Percentiles rank a stretch among this genome's conserved stretches.
Evolutionary conservation across 1,140 invertebrate species (phyloP).

Genomic region (Hylaeus anthracinus): DNA sequence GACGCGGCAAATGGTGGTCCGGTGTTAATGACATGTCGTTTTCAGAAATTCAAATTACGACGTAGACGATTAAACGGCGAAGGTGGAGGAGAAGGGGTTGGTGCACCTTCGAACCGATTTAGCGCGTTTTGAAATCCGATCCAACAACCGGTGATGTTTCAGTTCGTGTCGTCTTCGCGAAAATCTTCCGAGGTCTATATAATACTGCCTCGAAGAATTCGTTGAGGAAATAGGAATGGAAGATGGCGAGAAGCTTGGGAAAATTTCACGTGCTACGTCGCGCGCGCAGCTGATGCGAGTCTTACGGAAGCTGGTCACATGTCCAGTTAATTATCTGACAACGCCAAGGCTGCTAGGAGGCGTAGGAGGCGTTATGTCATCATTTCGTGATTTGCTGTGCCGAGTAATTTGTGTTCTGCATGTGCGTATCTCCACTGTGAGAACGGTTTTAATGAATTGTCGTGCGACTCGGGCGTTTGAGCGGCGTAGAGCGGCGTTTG

Average conservation of each 20-base stretch:
- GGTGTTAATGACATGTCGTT: conserved; percentile 46
- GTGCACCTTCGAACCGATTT: conserved; percentile 8
- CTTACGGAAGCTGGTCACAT: conserved; percentile 34
- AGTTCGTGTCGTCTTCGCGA: neutral
- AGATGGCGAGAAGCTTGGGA: neutral
- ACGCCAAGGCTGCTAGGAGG: conserved; percentile 31
- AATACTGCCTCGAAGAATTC: neutral
- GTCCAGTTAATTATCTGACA: conserved; percentile 53
- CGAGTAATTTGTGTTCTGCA: conserved; percentile 16
- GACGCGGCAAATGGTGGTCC: conserved; percentile 48
- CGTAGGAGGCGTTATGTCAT: conserved; percentile 59
- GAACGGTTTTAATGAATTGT: neutral
- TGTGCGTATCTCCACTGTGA: neutral
- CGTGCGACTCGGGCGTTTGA: neutral
- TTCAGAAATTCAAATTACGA: conserved; percentile 50
- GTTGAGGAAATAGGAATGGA: neutral
- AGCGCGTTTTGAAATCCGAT: neutral
- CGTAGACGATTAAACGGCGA: conserved; percentile 41
- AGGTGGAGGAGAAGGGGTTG: neutral
- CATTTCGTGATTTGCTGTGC: conserved; percentile 48
- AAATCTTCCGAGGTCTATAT: neutral
- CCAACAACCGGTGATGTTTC: neutral
- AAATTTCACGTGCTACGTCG: neutral
- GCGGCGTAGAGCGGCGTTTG: no score
- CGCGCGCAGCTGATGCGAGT: neutral